Percentiles rank a stretch among this genome's conserved stretches.
Evolutionary conservation across 2,113 vertebrate genomes (phyloP).

Genomic region (Oreotrochilus melanogaster): DNA sequence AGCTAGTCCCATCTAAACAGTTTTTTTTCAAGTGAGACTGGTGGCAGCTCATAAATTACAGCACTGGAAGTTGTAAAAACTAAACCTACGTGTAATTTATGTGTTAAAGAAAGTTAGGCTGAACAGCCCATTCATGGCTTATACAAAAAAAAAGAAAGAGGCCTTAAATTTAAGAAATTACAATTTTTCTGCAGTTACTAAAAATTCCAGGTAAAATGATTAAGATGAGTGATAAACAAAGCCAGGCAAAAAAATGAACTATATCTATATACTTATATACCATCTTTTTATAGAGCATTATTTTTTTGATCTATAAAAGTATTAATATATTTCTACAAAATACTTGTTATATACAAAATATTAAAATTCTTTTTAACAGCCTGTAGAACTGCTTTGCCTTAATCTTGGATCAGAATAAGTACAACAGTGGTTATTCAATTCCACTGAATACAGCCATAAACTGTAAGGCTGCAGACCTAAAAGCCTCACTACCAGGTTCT

Average conservation of each 20-base stretch:
- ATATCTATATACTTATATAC: not conserved
- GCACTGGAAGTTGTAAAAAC: conserved; percentile 1
- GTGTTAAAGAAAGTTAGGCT: not conserved
- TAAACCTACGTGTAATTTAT: not conserved
- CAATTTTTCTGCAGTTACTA: not conserved
- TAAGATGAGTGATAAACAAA: not conserved
- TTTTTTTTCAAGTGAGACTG: not conserved
- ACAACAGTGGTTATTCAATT: not conserved
- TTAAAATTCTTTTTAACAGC: not conserved
- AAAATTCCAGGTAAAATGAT: not conserved
- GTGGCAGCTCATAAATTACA: conserved; percentile 47
- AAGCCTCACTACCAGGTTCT: not conserved
- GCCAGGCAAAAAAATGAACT: not conserved
- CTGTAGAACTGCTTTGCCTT: not conserved
- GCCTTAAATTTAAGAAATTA: not conserved
- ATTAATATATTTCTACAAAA: not conserved
- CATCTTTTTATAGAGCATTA: not conserved
- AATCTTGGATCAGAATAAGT: not conserved
- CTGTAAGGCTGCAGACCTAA: not conserved
- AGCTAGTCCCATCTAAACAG: not conserved
- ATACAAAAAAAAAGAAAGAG: not conserved
- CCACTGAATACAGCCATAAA: not conserved
- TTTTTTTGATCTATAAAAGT: not conserved
- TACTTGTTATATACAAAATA: not conserved
- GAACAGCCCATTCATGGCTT: not conserved